A percentile compares a stretch with the other conserved stretches of the same genome.
Conservation (phyloP, 2,888 invertebrate species). For the Orchesellides sinensis region DNA sequence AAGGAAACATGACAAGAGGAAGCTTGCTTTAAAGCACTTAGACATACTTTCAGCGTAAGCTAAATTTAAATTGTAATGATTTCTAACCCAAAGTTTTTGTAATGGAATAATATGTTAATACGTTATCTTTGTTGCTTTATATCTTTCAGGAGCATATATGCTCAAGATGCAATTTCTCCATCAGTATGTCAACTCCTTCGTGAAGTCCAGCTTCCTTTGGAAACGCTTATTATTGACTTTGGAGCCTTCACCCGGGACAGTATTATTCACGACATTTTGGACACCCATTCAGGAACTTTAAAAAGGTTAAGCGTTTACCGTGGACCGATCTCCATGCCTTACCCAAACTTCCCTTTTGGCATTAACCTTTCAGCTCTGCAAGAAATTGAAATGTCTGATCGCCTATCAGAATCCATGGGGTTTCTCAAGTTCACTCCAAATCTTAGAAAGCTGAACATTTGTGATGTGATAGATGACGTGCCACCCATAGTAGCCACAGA, state of each 20-base stretch:
- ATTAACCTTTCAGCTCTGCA: neutral
- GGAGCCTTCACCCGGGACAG: neutral
- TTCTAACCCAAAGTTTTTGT: neutral
- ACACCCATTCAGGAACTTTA: neutral
- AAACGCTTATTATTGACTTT: neutral
- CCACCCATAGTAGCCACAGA: neutral
- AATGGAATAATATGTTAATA: neutral
- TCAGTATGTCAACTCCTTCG: neutral
- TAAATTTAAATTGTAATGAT: neutral
- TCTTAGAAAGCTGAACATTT: neutral
- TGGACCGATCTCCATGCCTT: neutral
- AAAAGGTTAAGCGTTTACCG: neutral
- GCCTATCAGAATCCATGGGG: neutral
- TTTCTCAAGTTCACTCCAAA: neutral
- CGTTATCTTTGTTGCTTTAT: neutral
- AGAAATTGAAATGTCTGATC: neutral
- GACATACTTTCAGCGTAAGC: neutral
- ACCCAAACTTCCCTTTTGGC: neutral
- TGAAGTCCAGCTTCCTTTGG: neutral
- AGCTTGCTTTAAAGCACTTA: neutral
- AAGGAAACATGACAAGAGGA: neutral
- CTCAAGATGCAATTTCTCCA: neutral
- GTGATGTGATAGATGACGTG: neutral
- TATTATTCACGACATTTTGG: neutral
- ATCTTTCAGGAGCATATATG: neutral